Evolutionary conservation across 2,888 invertebrate species (phyloP), one percentile per base, ranked within the genome.

Genomic region (Ennomos erosarius): DNA sequence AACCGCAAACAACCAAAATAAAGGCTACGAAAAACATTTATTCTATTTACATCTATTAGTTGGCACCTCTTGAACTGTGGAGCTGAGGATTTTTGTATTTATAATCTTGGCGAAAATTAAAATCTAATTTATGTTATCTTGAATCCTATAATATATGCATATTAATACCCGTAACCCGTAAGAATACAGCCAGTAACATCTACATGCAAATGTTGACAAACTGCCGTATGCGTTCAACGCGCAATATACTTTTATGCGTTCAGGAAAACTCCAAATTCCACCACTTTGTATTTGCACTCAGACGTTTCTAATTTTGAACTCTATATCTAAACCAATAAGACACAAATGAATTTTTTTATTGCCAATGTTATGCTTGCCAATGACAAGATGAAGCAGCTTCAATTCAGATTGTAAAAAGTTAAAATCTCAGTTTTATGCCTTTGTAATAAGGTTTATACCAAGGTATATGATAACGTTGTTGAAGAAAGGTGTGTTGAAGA

Each of bases 181-280:
- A 39, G 36, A 44, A 45, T 52, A 44, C 45, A n/a, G 10, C 13
- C 8, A 39, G 33, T 43, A 56, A 80, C 82, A 88, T 88, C 82
- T 89, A 82, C 85, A 91, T 91, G 90, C 86, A 90, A 90, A 91
- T 89, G 84, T 86, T 88, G 90, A 90, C 90, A 90, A 90, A 90
- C 88, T 88, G 85, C 79, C 86, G 78, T 78, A 75, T 81, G 81
- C 86, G 82, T 89, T 88, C 87, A 87, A 88, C 90, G 90, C 89
- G 89, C 90, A 87, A 91, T 91, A 90, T 90, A 90, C 82, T 91
- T 91, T 91, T 90, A 91, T 88, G 85, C 83, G 44, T 78, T 75
- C 81, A 85, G 84, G 87, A 88, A 88, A 88, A 88, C 85, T 82
- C 84, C 76, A 83, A 79, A 79, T 72, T 76, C 71, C 67, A 70